phyloP scores from a whole-genome alignment of 2,888 invertebrate species.

The Stenurella melanura region DNA sequence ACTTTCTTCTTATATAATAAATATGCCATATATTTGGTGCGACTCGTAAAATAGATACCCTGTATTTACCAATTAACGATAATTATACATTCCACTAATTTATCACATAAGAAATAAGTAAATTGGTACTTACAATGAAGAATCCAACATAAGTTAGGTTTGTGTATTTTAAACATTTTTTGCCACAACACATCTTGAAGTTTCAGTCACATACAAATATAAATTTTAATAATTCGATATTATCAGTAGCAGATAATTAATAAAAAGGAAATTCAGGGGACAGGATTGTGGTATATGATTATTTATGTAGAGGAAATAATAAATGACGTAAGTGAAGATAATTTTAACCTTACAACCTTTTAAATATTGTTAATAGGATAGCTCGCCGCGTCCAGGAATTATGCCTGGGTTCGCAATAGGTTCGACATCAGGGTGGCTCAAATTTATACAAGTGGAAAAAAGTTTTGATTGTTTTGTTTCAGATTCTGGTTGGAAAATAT shows the following conservation, averaged over 20 bases:
- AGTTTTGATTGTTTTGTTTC: too few species aligned
- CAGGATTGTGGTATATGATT: not conserved
- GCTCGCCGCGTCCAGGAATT: too few species aligned
- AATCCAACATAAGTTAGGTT: slow-evolving; percentile 1
- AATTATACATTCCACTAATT: too few species aligned
- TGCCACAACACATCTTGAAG: slow-evolving; percentile 21
- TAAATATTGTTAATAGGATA: slow-evolving; percentile 14
- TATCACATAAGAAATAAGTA: not conserved
- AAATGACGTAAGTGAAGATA: slow-evolving; percentile 24
- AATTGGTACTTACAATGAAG: slow-evolving; percentile 18
- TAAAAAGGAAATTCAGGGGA: slow-evolving; percentile 4
- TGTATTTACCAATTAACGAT: too few species aligned
- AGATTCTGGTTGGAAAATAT: too few species aligned
- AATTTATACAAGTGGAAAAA: too few species aligned
- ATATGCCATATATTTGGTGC: too few species aligned
- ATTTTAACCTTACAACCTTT: slow-evolving; percentile 14
- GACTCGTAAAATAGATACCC: too few species aligned
- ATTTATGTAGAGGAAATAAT: slow-evolving; percentile 18
- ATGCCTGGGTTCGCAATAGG: too few species aligned
- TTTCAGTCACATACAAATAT: not conserved
- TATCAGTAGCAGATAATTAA: not conserved
- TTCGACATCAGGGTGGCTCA: too few species aligned
- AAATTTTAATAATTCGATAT: not conserved
- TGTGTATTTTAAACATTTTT: slow-evolving; percentile 18
- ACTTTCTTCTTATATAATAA: too few species aligned